Evolutionary conservation across 2,888 invertebrate species (phyloP), one percentile per base, ranked within the genome.

Genomic region (Chrysopilus asiliformis): DNA sequence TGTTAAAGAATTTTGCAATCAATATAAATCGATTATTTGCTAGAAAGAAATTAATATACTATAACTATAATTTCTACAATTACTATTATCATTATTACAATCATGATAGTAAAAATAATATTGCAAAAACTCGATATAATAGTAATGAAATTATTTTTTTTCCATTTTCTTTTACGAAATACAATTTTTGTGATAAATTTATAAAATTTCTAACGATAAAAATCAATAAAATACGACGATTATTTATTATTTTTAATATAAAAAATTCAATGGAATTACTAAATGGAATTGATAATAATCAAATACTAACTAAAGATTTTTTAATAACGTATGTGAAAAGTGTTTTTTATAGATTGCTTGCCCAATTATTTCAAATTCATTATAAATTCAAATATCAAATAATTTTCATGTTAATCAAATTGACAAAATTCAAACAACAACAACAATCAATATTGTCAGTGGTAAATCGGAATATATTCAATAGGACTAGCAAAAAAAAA

Each of bases 171-270:
- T n/a, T n/a, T n/a, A n/a, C n/a, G 7, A 22, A 22, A 22, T 22
- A 34, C 19, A 36, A 36, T 41, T 40, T 41, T 17, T 43, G 43
- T 43, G 40, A 39, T 41, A 41, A 33, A 32, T 18, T 41, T 36
- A 38, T 19, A 26, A 24, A 39, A 34, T 39, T 33, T 39, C 29
- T 36, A 24, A 22, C 10, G 7, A 22, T 10, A 22, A 22, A 8
- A 8, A 22, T 8, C 10, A 22, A 22, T 22, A 22, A 22, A 31
- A 31, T 18, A 31, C 12, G n/a, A 13, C 13, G 16, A 6, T 28
- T 22, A 22, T 8, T 22, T 22, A 22, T 8, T 8, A 22, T 8
- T 22, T 22, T 22, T 8, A 22, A 8, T 22, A 22, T 22, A 10
- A 22, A 8, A 22, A 22, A 22, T 22, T 36, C 14, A 25, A 39